A percentile compares a stretch with the other conserved stretches of the same genome.
These are phyloP conservation scores for Eucidaris tribuloides DNA, from an alignment of 35 echinoderm and acorn worm species.

Conservation along the genomic window DNA sequence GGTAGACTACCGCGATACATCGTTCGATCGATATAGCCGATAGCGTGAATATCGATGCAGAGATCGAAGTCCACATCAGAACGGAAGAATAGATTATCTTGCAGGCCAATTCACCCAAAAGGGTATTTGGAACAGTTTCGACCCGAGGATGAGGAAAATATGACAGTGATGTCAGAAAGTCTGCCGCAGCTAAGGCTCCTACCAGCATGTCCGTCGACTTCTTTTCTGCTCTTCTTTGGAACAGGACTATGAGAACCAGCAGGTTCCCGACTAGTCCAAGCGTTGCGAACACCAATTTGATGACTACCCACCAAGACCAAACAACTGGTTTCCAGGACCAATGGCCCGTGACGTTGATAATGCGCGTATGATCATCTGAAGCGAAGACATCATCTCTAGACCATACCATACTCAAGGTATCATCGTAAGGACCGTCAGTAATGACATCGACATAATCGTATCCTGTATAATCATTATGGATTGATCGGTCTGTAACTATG, in stretches of 20 bases:
- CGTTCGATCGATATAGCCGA: constrained; percentile 78
- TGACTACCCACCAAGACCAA: background rate
- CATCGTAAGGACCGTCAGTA: too few relatives aligned
- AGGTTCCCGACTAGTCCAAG: constrained; percentile 75
- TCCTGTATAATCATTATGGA: too few relatives aligned
- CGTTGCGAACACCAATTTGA: constrained; percentile 49
- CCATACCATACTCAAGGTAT: too few relatives aligned
- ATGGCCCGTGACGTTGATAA: too few relatives aligned
- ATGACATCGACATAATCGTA: too few relatives aligned
- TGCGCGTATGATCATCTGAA: too few relatives aligned
- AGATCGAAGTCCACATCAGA: constrained; percentile 74
- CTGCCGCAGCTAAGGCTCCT: constrained; percentile 63
- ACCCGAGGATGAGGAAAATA: constrained; percentile 70
- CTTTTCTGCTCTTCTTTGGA: constrained; percentile 25
- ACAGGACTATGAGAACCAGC: constrained; percentile 59
- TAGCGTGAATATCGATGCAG: constrained; percentile 75
- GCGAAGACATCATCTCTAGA: too few relatives aligned
- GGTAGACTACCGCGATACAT: constrained; percentile 80
- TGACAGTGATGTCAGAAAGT: constrained; percentile 65
- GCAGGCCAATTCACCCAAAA: constrained; percentile 65
- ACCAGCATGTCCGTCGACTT: constrained; percentile 79
- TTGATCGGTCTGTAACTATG: too few relatives aligned
- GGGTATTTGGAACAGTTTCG: background rate
- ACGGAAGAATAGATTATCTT: constrained; percentile 59
- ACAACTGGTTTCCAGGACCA: background rate